phyloP scores from a whole-genome alignment of 2,113 vertebrate species.

The Cyanoramphus novaezelandiae region DNA sequence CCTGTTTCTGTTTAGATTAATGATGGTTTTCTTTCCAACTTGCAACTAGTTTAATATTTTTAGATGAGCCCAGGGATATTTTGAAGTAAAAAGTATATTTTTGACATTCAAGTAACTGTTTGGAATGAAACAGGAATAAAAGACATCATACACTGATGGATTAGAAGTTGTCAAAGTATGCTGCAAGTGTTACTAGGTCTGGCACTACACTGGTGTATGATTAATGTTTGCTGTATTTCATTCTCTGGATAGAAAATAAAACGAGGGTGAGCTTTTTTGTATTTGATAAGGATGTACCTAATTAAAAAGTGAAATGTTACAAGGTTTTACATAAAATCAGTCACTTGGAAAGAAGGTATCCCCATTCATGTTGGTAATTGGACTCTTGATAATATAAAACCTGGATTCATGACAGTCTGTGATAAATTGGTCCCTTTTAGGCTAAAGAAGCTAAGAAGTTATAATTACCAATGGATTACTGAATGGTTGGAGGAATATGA shows the following conservation, averaged over 20 bases:
- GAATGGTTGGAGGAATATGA: slow-evolving; percentile 44
- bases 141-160: neutral
- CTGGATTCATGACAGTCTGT: slow-evolving; percentile 60
- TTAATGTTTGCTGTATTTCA: slow-evolving; percentile 44
- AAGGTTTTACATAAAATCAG: slow-evolving; percentile 63
- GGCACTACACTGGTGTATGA: neutral
- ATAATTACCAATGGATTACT: slow-evolving; percentile 61
- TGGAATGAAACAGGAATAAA: neutral
- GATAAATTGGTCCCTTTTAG: slow-evolving; percentile 68
- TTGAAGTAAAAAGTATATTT: neutral
- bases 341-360: slow-evolving; percentile 62
- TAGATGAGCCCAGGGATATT: neutral
- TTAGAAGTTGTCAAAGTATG: neutral
- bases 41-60: neutral
- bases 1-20: neutral
- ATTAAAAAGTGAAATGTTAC: slow-evolving; percentile 69
- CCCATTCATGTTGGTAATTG: slow-evolving; percentile 47
- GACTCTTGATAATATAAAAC: slow-evolving; percentile 69
- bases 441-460: slow-evolving; percentile 60
- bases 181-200: neutral
- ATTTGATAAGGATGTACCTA: slow-evolving; percentile 55
- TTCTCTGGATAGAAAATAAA: slow-evolving; percentile 55
- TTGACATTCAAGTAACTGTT: neutral
- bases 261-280: slow-evolving; percentile 26
- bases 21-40: neutral